Conservation (phyloP, 2,113 vertebrate species). For the Hemibates koningsi region DNA sequence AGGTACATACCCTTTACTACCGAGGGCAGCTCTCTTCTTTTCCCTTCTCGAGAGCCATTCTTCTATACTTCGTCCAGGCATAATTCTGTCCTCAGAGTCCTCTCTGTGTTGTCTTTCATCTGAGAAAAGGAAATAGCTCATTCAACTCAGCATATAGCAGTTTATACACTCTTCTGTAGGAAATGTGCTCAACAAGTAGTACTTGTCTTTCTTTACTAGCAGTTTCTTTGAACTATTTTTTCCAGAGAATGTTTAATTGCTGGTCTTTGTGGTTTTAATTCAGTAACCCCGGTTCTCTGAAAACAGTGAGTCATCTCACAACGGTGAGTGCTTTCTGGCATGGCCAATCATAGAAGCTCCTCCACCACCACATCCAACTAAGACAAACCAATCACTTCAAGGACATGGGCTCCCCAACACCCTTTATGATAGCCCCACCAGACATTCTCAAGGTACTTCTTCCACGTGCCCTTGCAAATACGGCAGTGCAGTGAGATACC, state of each 20-base stretch:
- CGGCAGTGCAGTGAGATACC: background rate
- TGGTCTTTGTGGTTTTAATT: background rate
- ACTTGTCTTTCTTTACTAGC: background rate
- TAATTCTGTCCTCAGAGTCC: slow-evolving; percentile 7
- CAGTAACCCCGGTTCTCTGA: background rate
- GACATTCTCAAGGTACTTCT: background rate
- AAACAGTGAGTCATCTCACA: background rate
- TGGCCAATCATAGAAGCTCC: background rate
- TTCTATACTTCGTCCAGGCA: slow-evolving; percentile 66
- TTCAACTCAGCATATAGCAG: background rate
- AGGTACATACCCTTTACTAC: slow-evolving; percentile 73
- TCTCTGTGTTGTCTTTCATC: slow-evolving; percentile 76
- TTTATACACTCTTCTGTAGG: background rate
- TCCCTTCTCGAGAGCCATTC: slow-evolving; percentile 86
- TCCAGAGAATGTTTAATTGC: background rate
- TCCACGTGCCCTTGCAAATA: background rate
- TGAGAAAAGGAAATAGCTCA: slow-evolving; percentile 17
- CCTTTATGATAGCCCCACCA: background rate
- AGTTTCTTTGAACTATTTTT: background rate
- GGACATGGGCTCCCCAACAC: background rate
- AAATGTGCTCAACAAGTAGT: background rate
- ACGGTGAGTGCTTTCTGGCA: background rate
- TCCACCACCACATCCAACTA: background rate
- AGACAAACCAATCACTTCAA: background rate
- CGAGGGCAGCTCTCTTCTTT: slow-evolving; percentile 66